These are phyloP conservation scores for Eupithecia centaureata DNA, from an alignment of 2,888 invertebrate genomes.

Conservation along the genomic window DNA sequence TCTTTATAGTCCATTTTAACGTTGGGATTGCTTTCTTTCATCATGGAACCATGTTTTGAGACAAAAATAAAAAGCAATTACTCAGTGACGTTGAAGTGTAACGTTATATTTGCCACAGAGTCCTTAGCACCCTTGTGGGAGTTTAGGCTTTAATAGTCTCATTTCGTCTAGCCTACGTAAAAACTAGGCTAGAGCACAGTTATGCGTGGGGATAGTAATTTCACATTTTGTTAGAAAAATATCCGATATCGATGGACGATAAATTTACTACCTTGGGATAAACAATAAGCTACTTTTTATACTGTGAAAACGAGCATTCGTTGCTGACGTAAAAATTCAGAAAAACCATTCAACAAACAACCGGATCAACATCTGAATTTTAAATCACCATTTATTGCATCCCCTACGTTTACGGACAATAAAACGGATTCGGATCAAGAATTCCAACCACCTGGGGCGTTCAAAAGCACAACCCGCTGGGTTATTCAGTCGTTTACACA, in stretches of 20 bases:
- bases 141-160: background rate
- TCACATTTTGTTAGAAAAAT: background rate
- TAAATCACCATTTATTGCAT: constrained; percentile 19
- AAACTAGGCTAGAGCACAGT: background rate
- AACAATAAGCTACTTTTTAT: background rate
- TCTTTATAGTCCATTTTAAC: background rate
- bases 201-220: background rate
- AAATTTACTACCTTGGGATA: background rate
- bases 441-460: constrained; percentile 15
- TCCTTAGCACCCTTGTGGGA: background rate
- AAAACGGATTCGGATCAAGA: constrained; percentile 29
- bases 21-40: background rate
- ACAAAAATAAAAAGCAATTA: background rate
- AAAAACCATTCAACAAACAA: constrained; percentile 1
- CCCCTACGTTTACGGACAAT: constrained; percentile 23
- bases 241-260: background rate
- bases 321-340: background rate
- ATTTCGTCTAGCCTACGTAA: background rate
- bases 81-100: background rate
- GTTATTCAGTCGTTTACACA: constrained; percentile 31
- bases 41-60: background rate
- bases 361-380: constrained; percentile 10
- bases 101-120: background rate
- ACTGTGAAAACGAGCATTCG: background rate
- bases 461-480: constrained; percentile 22